Evolutionary conservation across 2,797 vertebrate genomes (phyloP), one percentile per base, ranked within the genome.

Genomic region (Sphaeramia orbicularis): DNA sequence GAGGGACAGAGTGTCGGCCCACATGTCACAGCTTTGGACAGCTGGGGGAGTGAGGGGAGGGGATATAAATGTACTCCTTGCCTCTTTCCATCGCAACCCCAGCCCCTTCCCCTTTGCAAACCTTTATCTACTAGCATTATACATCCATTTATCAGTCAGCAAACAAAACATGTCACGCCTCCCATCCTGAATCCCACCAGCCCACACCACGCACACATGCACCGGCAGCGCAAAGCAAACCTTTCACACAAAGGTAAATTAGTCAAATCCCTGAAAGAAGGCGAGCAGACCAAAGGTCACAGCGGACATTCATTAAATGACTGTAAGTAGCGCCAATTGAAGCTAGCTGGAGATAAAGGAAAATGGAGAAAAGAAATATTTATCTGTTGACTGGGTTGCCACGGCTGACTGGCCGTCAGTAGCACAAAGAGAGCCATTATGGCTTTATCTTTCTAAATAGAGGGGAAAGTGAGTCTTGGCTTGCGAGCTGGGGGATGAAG

Each of bases 391-490:
- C 73, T 42, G 71, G 76, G 71, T 66, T 59, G 81, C 70, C 81
- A 72, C 24, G 83, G 89, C 78, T 90, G 88, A 92, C 82, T 79
- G 83, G 84, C 76, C 21, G 13, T 83, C 93, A 83, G 74, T 45
- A 50, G 78, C 85, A 94, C 91, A 93, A 93, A 94, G 85, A 85
- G 65, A 70, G 80, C 89, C 89, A 89, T 92, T 94, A 92, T 77
- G 84, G 88, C 90, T 92, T 88, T 93, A 93, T 93, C 92, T 88
- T 80, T 71, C 76, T 81, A 93, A 93, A 94, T 69, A 88, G 85
- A 69, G 64, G 76, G 84, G 71, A 80, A 86, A 85, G 75, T 42
- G 64, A 65, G 76, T 60, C 65, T 81, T 41, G 74, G 71, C 71
- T 30, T 61, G 47, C 56, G 51, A 62, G 80, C 37, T 45, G 62